These are phyloP conservation scores for Acrocephalus scirpaceus DNA, from an alignment of 2,797 vertebrate species.

Conservation along the genomic window DNA sequence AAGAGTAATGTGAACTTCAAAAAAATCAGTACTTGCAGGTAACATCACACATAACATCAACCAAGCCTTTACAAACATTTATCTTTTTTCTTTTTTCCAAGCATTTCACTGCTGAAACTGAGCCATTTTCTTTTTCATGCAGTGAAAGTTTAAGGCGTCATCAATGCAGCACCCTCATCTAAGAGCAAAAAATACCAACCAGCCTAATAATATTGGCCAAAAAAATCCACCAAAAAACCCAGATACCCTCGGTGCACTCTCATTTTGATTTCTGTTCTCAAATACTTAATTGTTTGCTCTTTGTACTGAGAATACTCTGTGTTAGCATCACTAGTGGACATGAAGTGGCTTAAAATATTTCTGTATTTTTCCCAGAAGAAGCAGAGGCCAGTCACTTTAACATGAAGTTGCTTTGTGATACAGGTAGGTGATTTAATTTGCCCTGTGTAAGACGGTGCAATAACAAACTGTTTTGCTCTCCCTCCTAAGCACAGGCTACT, in stretches of 20 bases:
- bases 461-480: neutral
- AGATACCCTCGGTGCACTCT: fast-evolving
- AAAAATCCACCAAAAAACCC: fast-evolving
- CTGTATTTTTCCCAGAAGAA: neutral
- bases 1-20: neutral
- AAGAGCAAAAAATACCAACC: neutral
- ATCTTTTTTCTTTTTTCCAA: neutral
- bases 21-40: neutral
- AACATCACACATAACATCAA: neutral
- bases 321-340: neutral
- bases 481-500: neutral
- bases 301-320: neutral
- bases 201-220: neutral
- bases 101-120: neutral
- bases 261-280: neutral
- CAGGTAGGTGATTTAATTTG: neutral
- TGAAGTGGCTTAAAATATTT: neutral
- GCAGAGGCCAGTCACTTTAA: neutral
- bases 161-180: neutral
- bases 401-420: neutral
- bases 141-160: neutral
- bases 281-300: neutral
- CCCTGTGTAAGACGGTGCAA: neutral
- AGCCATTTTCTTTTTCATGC: neutral
- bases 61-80: neutral